Evolutionary conservation across 2,113 vertebrate species (phyloP).

Genomic region (Saguinus midas): DNA sequence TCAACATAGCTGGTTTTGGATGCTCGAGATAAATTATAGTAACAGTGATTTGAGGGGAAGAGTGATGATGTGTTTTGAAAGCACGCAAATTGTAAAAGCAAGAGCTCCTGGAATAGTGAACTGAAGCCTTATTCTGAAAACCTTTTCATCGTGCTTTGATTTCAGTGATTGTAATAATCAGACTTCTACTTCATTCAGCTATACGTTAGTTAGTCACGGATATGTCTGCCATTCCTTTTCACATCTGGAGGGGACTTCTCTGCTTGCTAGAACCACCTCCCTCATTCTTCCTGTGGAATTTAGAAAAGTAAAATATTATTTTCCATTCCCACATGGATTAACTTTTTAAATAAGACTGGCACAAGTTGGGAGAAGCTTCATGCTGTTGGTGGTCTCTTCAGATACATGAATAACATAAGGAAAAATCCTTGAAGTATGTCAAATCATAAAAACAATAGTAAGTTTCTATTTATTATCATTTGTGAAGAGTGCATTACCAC

Average conservation of each 20-base stretch:
- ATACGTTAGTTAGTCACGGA: neutral
- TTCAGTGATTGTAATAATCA: constrained; percentile 35
- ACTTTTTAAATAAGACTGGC: neutral
- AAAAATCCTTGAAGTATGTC: neutral
- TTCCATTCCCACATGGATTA: neutral
- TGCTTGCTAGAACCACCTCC: neutral
- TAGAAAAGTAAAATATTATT: neutral
- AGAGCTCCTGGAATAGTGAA: neutral
- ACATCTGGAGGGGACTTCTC: neutral
- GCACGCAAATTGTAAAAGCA: neutral
- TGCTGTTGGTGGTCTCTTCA: neutral
- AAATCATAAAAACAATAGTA: neutral
- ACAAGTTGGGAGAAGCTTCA: neutral
- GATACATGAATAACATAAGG: neutral
- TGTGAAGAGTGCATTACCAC: neutral
- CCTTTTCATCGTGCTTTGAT: constrained; percentile 3
- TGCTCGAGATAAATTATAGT: neutral
- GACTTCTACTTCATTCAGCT: neutral
- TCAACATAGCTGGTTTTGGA: constrained; percentile 16
- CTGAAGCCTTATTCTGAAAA: neutral
- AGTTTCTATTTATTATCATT: neutral
- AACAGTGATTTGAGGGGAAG: neutral
- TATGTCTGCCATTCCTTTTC: neutral
- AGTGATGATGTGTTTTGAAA: neutral
- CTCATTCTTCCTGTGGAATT: neutral